Evolutionary conservation across 2,888 invertebrate species (phyloP), one percentile per base, ranked within the genome.

Genomic region (Oxyscelio sp.): DNA sequence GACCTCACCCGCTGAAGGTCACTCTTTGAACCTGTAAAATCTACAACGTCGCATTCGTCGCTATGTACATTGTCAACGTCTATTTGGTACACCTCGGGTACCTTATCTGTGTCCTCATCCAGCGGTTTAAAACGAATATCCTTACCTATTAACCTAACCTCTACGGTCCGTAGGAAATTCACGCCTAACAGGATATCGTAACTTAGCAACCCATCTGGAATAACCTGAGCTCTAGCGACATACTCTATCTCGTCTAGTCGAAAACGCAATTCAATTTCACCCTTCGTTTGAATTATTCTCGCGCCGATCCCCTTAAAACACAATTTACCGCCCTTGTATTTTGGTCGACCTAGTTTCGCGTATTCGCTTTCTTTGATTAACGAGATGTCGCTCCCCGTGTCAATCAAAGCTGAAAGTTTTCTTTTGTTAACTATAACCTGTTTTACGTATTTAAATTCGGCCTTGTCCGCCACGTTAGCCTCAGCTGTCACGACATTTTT

Each of bases 321-420:
- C 8, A 54, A 1, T 54, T n/a, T 6, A 13, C 21, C 2, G 1
- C 54, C 54, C 1, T 8, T 24, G n/a, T 21, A 22, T 2, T 22
- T 13, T 3, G 54, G 54, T 1, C 21, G 21, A 8, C 22, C 54
- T 22, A 54, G 4, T n/a, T n/a, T 54, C 5, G 4, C 6, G 21
- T 54, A 54, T 54, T 19, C 54, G 54, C 21, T 54, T 2, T 1
- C 13, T 54, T 22, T 19, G 3, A 54, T 13, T 22, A 54, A 8
- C 11, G 54, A 54, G 3, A 54, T 54, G 1, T 54, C 11, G 22
- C 54, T 54, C 5, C 54, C 54, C 54, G 22, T 54, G 24, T 54
- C 54, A 24, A 54, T 4, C 15, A 43, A 43, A 13, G 43, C 43
- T 3, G 4, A 5, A n/a, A 43, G 5, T 4, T 43, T 43, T 43